A percentile compares a stretch with the other conserved stretches of the same genome.
Evolutionary conservation across 1,140 invertebrate species (phyloP).

Genomic region (Pentalonia nigronervosa): DNA sequence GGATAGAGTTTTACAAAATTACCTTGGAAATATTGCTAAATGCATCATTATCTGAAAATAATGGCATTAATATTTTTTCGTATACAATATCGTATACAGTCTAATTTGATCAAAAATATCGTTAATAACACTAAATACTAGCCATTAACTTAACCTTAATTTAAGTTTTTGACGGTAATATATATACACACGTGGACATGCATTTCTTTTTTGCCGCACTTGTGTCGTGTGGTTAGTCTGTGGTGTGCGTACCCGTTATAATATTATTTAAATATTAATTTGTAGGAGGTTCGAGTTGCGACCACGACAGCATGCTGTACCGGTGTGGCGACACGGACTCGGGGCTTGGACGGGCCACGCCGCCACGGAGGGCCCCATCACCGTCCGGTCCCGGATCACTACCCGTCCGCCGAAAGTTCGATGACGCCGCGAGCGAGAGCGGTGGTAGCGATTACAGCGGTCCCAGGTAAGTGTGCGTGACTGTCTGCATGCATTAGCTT

Average conservation of each 20-base stretch:
- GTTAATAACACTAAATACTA: not conserved
- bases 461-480: constrained; percentile 53
- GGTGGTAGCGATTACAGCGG: constrained; percentile 65
- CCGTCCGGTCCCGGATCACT: constrained; percentile 77
- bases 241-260: not conserved
- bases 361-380: constrained; percentile 80
- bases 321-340: constrained; percentile 73
- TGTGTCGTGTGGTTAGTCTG: not conserved
- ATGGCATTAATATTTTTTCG: not conserved
- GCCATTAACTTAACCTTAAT: not conserved
- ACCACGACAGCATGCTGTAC: constrained; percentile 68
- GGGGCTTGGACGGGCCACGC: constrained; percentile 80
- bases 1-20: too few species aligned
- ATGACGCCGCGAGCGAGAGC: constrained; percentile 86
- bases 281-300: constrained; percentile 66
- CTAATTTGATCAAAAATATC: not conserved
- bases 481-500: too few species aligned
- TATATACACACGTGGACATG: not conserved
- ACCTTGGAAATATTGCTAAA: too few species aligned
- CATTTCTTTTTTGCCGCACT: not conserved
- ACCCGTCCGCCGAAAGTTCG: constrained; percentile 77
- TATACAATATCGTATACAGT: not conserved
- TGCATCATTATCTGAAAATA: too few species aligned
- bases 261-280: not conserved
- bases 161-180: not conserved